A percentile compares a stretch with the other conserved stretches of the same genome.
phyloP scores from a whole-genome alignment of 2,888 invertebrate species.

The Oscheius sp. region DNA sequence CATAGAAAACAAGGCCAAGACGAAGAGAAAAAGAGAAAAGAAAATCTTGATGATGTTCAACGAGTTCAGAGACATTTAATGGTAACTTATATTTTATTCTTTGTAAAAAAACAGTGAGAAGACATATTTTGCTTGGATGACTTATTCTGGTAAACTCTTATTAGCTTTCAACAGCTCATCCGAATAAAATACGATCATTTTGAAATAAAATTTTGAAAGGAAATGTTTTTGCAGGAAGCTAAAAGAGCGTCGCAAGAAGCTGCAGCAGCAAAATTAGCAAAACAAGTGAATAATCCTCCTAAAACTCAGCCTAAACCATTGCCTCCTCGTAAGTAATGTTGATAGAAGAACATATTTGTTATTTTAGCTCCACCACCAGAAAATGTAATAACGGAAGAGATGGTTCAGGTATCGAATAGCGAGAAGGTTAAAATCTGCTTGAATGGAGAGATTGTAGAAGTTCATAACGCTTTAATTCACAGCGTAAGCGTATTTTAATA shows the following conservation, averaged over 20 bases:
- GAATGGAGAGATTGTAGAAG: conserved; percentile 6
- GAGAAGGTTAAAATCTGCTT: conserved; percentile 10
- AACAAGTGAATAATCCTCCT: not conserved
- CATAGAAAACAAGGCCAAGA: not conserved
- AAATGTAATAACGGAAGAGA: not conserved
- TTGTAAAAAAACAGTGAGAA: too few species aligned
- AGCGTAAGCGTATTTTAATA: conserved; percentile 1
- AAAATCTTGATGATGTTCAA: conserved; percentile 11
- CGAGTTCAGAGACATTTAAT: conserved; percentile 17
- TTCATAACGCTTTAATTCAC: not conserved
- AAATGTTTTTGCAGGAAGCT: conserved; percentile 9
- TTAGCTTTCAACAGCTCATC: too few species aligned
- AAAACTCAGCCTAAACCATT: not conserved
- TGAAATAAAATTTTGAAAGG: too few species aligned
- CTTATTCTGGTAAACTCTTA: too few species aligned
- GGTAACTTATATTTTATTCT: too few species aligned
- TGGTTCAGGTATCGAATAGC: not conserved
- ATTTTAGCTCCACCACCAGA: not conserved
- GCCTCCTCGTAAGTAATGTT: not conserved
- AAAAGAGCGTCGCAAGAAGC: conserved; percentile 14
- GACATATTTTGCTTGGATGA: too few species aligned
- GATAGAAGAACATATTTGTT: not conserved
- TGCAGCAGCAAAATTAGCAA: not conserved
- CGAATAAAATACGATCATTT: too few species aligned
- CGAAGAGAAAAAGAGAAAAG: conserved; percentile 11